Evolutionary conservation across 2,888 invertebrate species (phyloP).

Genomic region (Miltochrista miniata): DNA sequence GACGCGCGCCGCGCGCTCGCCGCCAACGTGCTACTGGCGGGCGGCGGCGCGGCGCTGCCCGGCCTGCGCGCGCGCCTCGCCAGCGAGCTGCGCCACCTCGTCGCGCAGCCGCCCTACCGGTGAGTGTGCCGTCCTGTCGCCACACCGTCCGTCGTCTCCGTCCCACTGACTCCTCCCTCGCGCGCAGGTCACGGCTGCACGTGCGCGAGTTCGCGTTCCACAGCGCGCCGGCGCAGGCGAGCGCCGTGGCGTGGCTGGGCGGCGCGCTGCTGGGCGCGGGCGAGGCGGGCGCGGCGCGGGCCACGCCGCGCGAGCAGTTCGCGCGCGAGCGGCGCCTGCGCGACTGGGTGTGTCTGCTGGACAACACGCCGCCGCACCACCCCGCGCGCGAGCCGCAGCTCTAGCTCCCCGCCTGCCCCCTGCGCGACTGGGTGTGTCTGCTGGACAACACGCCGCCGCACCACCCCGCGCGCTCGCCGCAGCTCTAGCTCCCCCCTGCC

Average conservation of each 20-base stretch:
- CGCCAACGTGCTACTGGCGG: conserved; percentile 93
- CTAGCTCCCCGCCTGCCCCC: too few species aligned
- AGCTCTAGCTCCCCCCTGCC: too few species aligned
- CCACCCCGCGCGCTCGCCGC: conserved; percentile 78
- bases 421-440: too few species aligned
- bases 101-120: conserved; percentile 85
- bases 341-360: not conserved
- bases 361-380: conserved; percentile 84
- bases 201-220: not conserved
- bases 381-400: not conserved
- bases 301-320: conserved; percentile 86
- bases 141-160: too few species aligned
- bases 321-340: conserved; percentile 79
- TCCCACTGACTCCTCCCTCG: too few species aligned
- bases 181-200: not conserved
- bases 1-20: conserved; percentile 91
- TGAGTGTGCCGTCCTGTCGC: conserved; percentile 56
- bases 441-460: conserved; percentile 83
- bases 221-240: conserved; percentile 35
- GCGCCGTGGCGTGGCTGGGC: conserved; percentile 87
- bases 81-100: conserved; percentile 88
- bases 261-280: conserved; percentile 86
- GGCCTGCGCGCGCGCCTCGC: conserved; percentile 93
- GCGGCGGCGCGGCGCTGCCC: conserved; percentile 92
- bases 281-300: conserved; percentile 88